These are phyloP conservation scores for Cryptotis parvus DNA, from an alignment of 2,113 vertebrate species.

Conservation along the genomic window DNA sequence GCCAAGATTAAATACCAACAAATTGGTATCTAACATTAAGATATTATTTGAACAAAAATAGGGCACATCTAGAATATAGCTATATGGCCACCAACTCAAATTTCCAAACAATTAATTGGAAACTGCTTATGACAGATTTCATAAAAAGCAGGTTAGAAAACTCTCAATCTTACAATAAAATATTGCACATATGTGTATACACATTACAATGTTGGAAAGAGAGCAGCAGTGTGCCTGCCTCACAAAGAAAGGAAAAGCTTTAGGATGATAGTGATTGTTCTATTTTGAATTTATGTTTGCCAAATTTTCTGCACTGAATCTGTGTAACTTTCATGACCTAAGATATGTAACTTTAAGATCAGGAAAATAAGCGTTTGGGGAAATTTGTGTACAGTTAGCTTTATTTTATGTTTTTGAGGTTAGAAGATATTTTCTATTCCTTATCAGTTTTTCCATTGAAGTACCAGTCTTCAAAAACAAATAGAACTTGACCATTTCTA, in stretches of 20 bases:
- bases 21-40: background rate
- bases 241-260: background rate
- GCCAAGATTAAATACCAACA: constrained; percentile 13
- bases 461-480: constrained; percentile 28
- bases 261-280: background rate
- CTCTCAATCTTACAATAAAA: background rate
- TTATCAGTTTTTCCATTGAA: constrained; percentile 7
- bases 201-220: background rate
- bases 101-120: constrained; percentile 36
- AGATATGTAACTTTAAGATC: constrained; percentile 16
- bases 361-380: constrained; percentile 33
- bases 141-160: constrained; percentile 18
- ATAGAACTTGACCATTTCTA: background rate
- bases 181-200: background rate
- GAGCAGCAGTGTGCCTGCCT: background rate
- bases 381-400: constrained; percentile 11
- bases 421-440: background rate
- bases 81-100: background rate
- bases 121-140: constrained; percentile 24
- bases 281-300: constrained; percentile 43
- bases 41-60: constrained; percentile 40
- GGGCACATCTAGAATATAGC: background rate
- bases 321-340: background rate
- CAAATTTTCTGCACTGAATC: background rate
- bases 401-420: constrained; percentile 11